Base-by-base conservation (phyloP, 2,888 invertebrate species). In the Prenolepis imparis region DNA sequence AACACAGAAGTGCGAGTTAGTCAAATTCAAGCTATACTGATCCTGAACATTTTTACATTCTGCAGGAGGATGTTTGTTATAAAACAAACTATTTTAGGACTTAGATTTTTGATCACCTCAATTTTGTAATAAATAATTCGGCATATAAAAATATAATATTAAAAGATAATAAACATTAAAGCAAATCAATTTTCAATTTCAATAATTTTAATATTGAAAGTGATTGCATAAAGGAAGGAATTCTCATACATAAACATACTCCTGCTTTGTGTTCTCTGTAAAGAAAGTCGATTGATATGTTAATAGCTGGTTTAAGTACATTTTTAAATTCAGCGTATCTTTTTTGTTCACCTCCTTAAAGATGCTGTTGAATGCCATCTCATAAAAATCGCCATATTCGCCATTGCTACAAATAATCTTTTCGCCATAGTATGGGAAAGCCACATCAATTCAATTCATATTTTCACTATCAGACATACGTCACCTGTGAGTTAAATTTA, bases 311-410 rank as follows among this genome's bases (percentile, higher is more conserved):
- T 90, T 90, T 87, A 89, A 88, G 81, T 84, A 74, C 82, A 68
- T 83, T 85, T 83, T 82, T 59, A 87, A 85, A 86, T 86, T 81
- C 83, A 70, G 80, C 90, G 88, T 36, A 36, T 92, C n/a, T 91
- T 48, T 44, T 44, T 48, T 90, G 89, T 90, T 87, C n/a, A n/a
- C 88, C 90, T 88, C 90, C 89, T 85, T 85, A 87, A 89, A 89
- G 90, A 90, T 91, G 92, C 91, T 93, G 93, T 92, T 93, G 92
- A 91, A 90, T 90, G 85, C 68, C 90, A 90, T 91, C 90, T 90
- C 87, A 88, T 57, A 87, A 84, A 48, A 87, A 84, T 89, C 41
- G 59, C 3, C 11, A 15, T 64, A 67, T 85, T 80, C 83, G 74
- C 72, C 86, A 87, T 77, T 78, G 77, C 78, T 64, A 74, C 63